Evolutionary conservation across 2,888 invertebrate species (phyloP), one percentile per base, ranked within the genome.

Genomic region (Podabrus alpinus): DNA sequence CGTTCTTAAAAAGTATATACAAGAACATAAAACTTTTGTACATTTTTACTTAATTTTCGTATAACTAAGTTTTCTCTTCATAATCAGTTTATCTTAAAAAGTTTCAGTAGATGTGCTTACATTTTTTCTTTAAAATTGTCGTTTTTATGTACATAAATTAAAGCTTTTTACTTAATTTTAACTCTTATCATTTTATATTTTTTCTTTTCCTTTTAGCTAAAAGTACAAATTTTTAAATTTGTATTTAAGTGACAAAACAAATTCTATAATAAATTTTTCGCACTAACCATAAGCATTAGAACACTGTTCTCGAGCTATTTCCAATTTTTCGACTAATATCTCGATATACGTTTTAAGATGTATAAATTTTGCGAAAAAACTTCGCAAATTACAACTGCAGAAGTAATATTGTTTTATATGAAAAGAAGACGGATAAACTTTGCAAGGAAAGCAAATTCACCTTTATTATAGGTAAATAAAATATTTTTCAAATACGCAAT

Each of bases 21-120:
- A 77, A 74, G 78, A 82, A 81, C 82, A 84, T 82, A 83, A 81
- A 83, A 83, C 82, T 82, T 83, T 83, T 83, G 80, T 81, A 80
- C 82, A 82, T 83, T 81, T 82, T 80, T 82, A 83, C 83, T 84
- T 85, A 85, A 84, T 85, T 86, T 85, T 81, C 81, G 81, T 81
- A 80, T 84, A 82, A 83, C 81, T 81, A 80, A 83, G 83, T 85
- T 84, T 81, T 83, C 81, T 77, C 78, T 68, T 81, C 80, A 81
- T 85, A 86, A 86, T 85, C 81, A 84, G 84, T 85, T 86, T 84
- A 74, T 78, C 76, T 78, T 74, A 69, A 76, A 75, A 76, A 76
- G 68, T 74, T 77, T 72, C 69, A 74, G 75, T 74, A 76, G 75
- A 82, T 81, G 82, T 80, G 68, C 72, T 75, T 69, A 69, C 61